Percentiles rank a stretch among this genome's conserved stretches.
phyloP scores from a whole-genome alignment of 2,888 invertebrate species.

The Sinelater perroti region DNA sequence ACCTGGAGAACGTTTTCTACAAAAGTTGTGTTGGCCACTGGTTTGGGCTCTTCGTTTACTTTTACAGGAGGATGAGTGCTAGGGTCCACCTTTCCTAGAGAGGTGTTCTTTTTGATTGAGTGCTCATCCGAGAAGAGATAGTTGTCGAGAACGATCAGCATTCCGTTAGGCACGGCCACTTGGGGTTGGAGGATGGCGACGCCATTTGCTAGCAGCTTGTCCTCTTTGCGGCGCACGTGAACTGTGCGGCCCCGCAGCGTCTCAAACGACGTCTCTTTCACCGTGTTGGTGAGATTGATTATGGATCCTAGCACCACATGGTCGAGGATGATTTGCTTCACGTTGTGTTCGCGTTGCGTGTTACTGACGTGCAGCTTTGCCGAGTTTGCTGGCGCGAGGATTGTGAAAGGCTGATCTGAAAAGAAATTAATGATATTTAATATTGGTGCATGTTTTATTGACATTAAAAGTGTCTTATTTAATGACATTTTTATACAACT shows the following conservation, averaged over 20 bases:
- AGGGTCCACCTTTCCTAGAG: slow-evolving; percentile 40
- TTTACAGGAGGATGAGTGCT: slow-evolving; percentile 44
- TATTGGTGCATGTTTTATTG: no score
- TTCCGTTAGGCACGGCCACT: slow-evolving; percentile 59
- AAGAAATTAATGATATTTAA: no score
- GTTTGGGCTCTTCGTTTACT: slow-evolving; percentile 49
- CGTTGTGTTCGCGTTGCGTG: slow-evolving; percentile 38
- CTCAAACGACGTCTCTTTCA: slow-evolving; percentile 62
- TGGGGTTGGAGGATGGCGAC: slow-evolving; percentile 59
- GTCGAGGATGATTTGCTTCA: slow-evolving; percentile 68
- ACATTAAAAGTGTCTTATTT: no score
- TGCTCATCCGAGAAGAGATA: slow-evolving; percentile 60
- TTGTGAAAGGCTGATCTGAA: slow-evolving; percentile 69
- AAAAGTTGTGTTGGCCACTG: slow-evolving; percentile 53
- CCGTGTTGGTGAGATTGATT: slow-evolving; percentile 63
- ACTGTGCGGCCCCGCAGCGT: slow-evolving; percentile 62
- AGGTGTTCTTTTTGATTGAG: slow-evolving; percentile 40
- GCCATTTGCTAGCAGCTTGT: slow-evolving; percentile 59
- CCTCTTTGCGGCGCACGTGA: slow-evolving; percentile 52
- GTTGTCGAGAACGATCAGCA: slow-evolving; percentile 60
- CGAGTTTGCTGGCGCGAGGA: slow-evolving; percentile 66
- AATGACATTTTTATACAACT: no score
- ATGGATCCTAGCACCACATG: slow-evolving; percentile 68
- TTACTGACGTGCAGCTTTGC: slow-evolving; percentile 60
- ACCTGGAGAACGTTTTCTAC: slow-evolving; percentile 64